Conservation (phyloP, 2,888 invertebrate species). For the Iphiclides podalirius region DNA sequence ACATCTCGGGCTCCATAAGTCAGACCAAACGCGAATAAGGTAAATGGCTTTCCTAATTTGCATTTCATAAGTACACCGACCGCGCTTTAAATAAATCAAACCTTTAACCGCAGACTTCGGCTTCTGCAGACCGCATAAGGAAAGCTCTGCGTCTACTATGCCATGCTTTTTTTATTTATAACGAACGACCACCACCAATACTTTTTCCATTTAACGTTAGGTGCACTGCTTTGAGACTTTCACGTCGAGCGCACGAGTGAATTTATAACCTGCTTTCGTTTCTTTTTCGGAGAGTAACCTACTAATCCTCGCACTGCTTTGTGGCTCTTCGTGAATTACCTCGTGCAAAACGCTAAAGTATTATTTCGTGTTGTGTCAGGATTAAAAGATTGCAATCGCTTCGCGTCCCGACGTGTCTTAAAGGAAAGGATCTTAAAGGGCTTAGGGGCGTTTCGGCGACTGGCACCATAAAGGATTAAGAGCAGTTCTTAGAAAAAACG, state of each 20-base stretch:
- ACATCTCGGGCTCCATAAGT: conserved; percentile 15
- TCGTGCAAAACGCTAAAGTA: conserved; percentile 14
- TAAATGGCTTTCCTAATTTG: conserved; percentile 21
- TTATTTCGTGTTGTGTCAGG: conserved; percentile 13
- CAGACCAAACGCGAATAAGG: conserved; percentile 20
- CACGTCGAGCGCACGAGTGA: no score
- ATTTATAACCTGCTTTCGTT: no score
- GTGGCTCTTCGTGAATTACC: conserved; percentile 1
- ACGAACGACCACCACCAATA: background rate
- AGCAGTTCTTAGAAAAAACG: conserved; percentile 1
- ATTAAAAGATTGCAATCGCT: conserved; percentile 15
- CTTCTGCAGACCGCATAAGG: conserved; percentile 1
- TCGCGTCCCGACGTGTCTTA: conserved; percentile 6
- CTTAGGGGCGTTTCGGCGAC: conserved; percentile 4
- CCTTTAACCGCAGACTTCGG: conserved; percentile 13
- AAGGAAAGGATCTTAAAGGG: background rate
- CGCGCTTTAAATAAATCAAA: conserved; percentile 20
- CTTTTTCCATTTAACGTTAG: no score
- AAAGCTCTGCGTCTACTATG: background rate
- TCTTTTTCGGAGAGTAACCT: background rate
- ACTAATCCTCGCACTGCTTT: conserved; percentile 1
- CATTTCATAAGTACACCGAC: conserved; percentile 19
- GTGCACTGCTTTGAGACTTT: no score
- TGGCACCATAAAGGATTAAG: conserved; percentile 6
- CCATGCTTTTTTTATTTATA: background rate